Evolutionary conservation across 2,113 vertebrate genomes (phyloP), one percentile per base, ranked within the genome.

Genomic region (Esox niger): DNA sequence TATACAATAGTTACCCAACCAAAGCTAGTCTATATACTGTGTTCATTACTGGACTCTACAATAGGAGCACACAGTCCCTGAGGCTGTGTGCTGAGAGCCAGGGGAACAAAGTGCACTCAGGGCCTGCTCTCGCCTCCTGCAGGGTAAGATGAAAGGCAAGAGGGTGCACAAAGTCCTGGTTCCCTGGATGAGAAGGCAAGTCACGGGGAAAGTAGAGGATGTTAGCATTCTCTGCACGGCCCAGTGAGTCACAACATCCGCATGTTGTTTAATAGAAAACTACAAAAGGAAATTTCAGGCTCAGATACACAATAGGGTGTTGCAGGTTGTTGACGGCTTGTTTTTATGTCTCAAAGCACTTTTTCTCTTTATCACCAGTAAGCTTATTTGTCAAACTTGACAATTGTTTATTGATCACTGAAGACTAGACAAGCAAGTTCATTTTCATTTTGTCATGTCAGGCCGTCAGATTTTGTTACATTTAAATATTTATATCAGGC

Each of bases 141-240:
- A 60, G 58, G 15, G 58, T 17, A 8, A 29, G 58, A 60, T 32
- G 58, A 60, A 60, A 32, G 29, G 30, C 29, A 13, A 6, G 29
- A 60, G 21, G 30, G 27, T 31, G 15, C 58, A 31, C 32, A 29
- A 26, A n/a, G 58, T 60, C 58, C 58, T 30, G 58, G 58, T 60
- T 60, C n/a, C 58, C 58, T 60, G 30, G 27, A 60, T 29, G 29
- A 32, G 27, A 11, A 30, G 30, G n/a, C 20, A 10, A 9, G 58
- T 13, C 25, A 57, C 25, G 11, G 55, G 25, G 55, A 21, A 27
- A 57, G 27, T 25, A 27, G 10, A 27, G 13, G 15, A 7, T 60
- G 58, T 60, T 32, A 60, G 29, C 20, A 60, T 4, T 30, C 58
- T 60, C 30, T 20, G 58, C 30, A 32, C 30, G 20, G 27, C 57